phyloP scores from a whole-genome alignment of 2,888 invertebrate genomes.

The Drosophila setosimentum region DNA sequence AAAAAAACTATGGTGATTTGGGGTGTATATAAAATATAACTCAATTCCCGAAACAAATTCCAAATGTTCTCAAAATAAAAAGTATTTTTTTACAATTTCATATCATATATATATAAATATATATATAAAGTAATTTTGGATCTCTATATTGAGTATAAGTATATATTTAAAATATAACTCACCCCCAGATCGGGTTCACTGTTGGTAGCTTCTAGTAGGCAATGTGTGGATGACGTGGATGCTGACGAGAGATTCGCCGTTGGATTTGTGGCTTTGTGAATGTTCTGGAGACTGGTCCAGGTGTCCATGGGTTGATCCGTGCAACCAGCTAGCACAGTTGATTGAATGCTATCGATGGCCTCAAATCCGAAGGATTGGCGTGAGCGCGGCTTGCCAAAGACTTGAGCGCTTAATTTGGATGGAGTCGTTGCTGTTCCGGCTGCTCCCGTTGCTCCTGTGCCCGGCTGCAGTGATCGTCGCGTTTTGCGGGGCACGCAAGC shows the following conservation, averaged over 20 bases:
- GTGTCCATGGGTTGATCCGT: conserved; percentile 77
- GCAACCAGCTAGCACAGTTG: conserved; percentile 22
- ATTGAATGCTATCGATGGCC: conserved; percentile 68
- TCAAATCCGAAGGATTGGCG: conserved; percentile 76
- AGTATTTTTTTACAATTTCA: neutral
- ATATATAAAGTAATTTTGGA: neutral
- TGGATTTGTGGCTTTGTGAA: conserved; percentile 77
- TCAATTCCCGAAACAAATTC: neutral
- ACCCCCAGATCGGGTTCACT: conserved; percentile 89
- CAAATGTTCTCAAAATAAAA: neutral
- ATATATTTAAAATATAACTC: conserved; percentile 60
- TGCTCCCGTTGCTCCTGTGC: neutral
- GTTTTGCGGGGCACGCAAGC: conserved; percentile 58
- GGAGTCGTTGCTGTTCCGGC: conserved; percentile 30
- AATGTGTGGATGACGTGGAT: conserved; percentile 53
- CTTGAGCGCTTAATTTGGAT: conserved; percentile 88
- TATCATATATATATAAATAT: neutral
- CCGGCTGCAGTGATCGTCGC: conserved; percentile 67
- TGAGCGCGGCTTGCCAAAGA: conserved; percentile 85
- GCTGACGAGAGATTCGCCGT: conserved; percentile 35
- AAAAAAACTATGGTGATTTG: neutral
- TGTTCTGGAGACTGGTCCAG: conserved; percentile 89
- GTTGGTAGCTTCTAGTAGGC: conserved; percentile 86
- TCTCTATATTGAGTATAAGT: neutral
- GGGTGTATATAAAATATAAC: neutral